These are phyloP conservation scores for Beaufortia kweichowensis DNA, from an alignment of 2,113 vertebrate genomes.

Conservation along the genomic window DNA sequence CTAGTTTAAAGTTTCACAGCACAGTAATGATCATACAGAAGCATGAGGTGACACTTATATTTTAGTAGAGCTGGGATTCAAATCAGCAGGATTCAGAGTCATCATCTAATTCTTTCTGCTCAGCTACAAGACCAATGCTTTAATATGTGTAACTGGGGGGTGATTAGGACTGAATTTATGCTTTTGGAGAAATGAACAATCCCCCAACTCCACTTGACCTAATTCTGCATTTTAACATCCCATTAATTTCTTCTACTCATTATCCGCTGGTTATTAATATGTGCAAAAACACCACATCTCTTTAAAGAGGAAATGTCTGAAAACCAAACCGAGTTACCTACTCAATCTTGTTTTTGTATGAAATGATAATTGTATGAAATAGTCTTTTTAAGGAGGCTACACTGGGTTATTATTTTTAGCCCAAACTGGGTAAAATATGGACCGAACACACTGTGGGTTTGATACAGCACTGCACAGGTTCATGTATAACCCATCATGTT, in stretches of 20 bases:
- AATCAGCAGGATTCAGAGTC: not conserved
- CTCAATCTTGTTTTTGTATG: too few relatives aligned
- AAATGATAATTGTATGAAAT: too few relatives aligned
- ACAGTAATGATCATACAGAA: not conserved
- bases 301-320: too few relatives aligned
- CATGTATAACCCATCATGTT: too few relatives aligned
- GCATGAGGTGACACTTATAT: not conserved
- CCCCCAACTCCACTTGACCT: slow-evolving; percentile 24
- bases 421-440: too few relatives aligned
- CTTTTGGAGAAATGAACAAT: slow-evolving; percentile 1
- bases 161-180: not conserved
- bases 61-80: not conserved
- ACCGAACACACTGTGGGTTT: too few relatives aligned
- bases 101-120: not conserved
- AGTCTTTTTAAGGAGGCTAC: too few relatives aligned
- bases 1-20: not conserved
- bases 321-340: too few relatives aligned
- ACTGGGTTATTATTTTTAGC: too few relatives aligned
- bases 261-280: too few relatives aligned
- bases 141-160: slow-evolving; percentile 16
- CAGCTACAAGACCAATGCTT: not conserved
- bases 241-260: not conserved
- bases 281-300: too few relatives aligned
- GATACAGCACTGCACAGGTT: too few relatives aligned
- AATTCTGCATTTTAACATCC: slow-evolving; percentile 14